Conservation (phyloP, 2,113 vertebrate species). For the Gnathonemus echidnorhynchus region DNA sequence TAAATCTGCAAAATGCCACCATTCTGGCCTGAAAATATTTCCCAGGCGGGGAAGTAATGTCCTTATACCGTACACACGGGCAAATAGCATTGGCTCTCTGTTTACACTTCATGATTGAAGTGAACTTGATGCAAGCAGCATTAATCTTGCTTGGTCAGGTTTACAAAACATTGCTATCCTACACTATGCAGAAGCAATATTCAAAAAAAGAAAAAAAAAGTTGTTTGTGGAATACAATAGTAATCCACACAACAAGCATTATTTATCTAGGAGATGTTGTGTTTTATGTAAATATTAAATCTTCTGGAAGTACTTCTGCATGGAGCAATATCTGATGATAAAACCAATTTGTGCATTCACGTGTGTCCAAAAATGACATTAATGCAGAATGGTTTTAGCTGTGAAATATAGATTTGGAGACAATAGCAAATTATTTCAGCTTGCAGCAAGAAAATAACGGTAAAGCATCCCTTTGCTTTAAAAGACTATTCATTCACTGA, state of each 20-base stretch:
- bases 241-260: not conserved
- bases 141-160: not conserved
- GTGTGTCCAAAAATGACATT: not conserved
- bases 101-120: not conserved
- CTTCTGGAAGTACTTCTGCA: not conserved
- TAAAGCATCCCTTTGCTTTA: not conserved
- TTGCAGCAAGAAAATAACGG: not conserved
- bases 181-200: not conserved
- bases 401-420: not conserved
- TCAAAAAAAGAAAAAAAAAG: not conserved
- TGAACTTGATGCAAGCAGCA: not conserved
- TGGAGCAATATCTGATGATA: not conserved
- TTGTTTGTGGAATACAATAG: not conserved
- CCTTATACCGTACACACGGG: not conserved
- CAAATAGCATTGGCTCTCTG: not conserved
- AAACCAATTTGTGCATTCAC: not conserved
- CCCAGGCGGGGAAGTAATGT: not conserved
- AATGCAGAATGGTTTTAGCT: not conserved
- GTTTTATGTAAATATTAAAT: conserved; percentile 1
- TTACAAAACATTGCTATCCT: not conserved
- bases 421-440: not conserved
- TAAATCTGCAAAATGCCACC: not conserved
- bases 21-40: not conserved
- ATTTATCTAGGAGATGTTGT: not conserved
- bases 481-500: not conserved